phyloP scores from a whole-genome alignment of 1,140 invertebrate species.

The Phocides pigmalion region DNA sequence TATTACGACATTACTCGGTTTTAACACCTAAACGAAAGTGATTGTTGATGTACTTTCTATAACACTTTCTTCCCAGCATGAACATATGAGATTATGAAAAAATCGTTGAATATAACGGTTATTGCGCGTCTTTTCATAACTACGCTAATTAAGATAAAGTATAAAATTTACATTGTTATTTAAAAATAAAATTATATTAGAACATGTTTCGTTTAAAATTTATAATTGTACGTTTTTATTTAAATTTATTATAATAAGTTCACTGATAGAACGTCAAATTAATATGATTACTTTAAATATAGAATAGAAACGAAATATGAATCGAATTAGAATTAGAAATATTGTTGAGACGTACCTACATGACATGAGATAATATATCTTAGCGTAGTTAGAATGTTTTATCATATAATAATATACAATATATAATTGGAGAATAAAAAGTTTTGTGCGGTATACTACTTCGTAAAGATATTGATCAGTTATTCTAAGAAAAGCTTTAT shows the following conservation, averaged over 20 bases:
- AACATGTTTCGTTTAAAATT: too few relatives aligned
- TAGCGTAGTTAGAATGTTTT: too few relatives aligned
- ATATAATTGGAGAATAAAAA: not conserved
- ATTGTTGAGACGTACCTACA: too few relatives aligned
- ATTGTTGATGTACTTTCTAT: conserved; percentile 58
- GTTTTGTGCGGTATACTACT: not conserved
- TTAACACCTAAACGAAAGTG: conserved; percentile 45
- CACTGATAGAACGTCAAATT: too few relatives aligned
- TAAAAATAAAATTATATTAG: too few relatives aligned
- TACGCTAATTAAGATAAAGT: conserved; percentile 2
- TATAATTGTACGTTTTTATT: too few relatives aligned
- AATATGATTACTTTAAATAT: too few relatives aligned
- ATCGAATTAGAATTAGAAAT: too few relatives aligned
- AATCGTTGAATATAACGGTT: conserved; percentile 21
- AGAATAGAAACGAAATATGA: too few relatives aligned
- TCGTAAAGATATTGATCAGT: not conserved
- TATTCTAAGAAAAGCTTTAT: not conserved
- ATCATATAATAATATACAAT: not conserved
- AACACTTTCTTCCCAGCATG: conserved; percentile 56
- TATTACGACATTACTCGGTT: conserved; percentile 17
- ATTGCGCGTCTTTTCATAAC: not conserved
- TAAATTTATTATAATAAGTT: too few relatives aligned
- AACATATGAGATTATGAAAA: conserved; percentile 36
- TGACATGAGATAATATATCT: too few relatives aligned
- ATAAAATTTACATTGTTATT: too few relatives aligned